phyloP scores from a whole-genome alignment of 2,113 vertebrate genomes.

The Notarius lentiginosus region DNA sequence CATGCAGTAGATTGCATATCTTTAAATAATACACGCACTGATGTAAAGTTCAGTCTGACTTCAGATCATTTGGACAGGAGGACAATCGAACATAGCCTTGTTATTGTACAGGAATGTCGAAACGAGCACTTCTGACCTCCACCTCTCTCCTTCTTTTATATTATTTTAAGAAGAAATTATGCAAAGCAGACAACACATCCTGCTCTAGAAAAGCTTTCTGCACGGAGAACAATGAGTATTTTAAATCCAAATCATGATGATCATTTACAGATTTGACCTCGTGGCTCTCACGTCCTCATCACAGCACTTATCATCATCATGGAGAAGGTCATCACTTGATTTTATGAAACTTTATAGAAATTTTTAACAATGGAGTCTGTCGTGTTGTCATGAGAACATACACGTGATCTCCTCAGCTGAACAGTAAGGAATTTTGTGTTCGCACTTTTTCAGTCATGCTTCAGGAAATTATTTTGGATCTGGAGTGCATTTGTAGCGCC shows the following conservation, averaged over 20 bases:
- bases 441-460: too few species aligned
- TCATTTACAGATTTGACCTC: background rate
- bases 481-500: too few species aligned
- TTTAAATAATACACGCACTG: background rate
- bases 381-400: too few species aligned
- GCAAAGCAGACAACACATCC: background rate
- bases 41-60: background rate
- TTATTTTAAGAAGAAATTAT: background rate
- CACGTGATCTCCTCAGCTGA: too few species aligned
- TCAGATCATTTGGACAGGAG: background rate
- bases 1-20: background rate
- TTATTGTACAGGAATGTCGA: background rate
- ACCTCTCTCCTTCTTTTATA: background rate
- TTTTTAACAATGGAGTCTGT: background rate
- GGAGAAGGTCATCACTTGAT: background rate
- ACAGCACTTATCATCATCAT: background rate
- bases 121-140: background rate
- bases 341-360: background rate
- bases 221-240: background rate
- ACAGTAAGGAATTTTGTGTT: too few species aligned
- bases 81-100: background rate
- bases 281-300: background rate
- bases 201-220: background rate
- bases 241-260: background rate
- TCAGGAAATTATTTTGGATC: too few species aligned